phyloP scores from a whole-genome alignment of 2,888 invertebrate genomes.

The Bimastos eiseni region DNA sequence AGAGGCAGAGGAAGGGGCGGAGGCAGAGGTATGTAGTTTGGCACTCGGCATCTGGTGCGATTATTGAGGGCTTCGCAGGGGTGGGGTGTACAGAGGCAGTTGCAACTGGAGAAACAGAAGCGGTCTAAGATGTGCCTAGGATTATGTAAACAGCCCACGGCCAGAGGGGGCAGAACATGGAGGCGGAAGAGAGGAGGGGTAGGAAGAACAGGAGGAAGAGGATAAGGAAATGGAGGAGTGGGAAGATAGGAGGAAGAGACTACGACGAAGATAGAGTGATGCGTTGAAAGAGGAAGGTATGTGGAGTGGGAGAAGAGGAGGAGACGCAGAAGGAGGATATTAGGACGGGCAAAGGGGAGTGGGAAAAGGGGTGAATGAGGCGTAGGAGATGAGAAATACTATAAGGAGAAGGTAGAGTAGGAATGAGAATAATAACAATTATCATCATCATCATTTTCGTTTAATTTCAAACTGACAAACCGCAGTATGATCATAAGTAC shows the following conservation, averaged over 20 bases:
- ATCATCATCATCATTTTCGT: too few species aligned
- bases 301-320: neutral
- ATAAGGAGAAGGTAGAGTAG: too few species aligned
- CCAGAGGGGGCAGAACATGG: neutral
- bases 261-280: too few species aligned
- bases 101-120: neutral
- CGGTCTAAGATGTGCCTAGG: neutral
- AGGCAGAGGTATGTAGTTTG: neutral
- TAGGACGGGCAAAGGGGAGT: neutral
- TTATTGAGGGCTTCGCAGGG: neutral
- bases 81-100: neutral
- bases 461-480: too few species aligned
- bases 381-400: neutral
- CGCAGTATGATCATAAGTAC: too few species aligned
- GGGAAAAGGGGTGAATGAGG: neutral
- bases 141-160: neutral
- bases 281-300: too few species aligned
- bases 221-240: neutral
- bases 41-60: neutral
- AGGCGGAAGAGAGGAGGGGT: neutral
- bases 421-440: too few species aligned
- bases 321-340: neutral
- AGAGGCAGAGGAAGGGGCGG: too few species aligned
- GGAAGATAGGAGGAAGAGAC: neutral
- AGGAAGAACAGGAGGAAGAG: neutral